phyloP scores from a whole-genome alignment of 2,113 vertebrate genomes.

The Pangasianodon gigas region DNA sequence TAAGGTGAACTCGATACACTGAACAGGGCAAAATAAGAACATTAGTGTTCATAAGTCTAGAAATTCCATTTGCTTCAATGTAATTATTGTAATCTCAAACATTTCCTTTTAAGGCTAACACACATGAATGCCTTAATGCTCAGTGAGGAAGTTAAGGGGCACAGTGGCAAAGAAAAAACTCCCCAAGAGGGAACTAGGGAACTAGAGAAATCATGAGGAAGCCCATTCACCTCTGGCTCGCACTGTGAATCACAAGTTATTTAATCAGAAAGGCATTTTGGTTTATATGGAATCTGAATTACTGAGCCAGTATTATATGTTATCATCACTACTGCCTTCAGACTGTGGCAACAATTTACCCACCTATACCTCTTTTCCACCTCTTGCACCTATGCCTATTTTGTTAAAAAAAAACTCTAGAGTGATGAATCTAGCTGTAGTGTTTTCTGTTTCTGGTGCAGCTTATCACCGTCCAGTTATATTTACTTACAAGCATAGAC shows the following conservation, averaged over 20 bases:
- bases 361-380: no score
- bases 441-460: neutral
- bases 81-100: neutral
- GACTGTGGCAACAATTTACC: neutral
- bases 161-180: neutral
- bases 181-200: neutral
- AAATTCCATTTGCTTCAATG: neutral
- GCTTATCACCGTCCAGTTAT: neutral
- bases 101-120: neutral
- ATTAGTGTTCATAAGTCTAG: neutral
- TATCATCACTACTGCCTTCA: neutral
- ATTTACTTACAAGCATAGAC: neutral
- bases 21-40: neutral
- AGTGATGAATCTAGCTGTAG: neutral
- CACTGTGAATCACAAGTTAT: neutral
- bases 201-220: neutral
- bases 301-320: neutral
- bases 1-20: neutral
- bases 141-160: neutral
- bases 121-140: neutral
- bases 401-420: neutral
- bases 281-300: neutral
- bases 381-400: neutral
- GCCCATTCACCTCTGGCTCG: neutral
- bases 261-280: neutral